Evolutionary conservation across 2,113 vertebrate genomes (phyloP), one percentile per base, ranked within the genome.

Genomic region (Sitta europaea): DNA sequence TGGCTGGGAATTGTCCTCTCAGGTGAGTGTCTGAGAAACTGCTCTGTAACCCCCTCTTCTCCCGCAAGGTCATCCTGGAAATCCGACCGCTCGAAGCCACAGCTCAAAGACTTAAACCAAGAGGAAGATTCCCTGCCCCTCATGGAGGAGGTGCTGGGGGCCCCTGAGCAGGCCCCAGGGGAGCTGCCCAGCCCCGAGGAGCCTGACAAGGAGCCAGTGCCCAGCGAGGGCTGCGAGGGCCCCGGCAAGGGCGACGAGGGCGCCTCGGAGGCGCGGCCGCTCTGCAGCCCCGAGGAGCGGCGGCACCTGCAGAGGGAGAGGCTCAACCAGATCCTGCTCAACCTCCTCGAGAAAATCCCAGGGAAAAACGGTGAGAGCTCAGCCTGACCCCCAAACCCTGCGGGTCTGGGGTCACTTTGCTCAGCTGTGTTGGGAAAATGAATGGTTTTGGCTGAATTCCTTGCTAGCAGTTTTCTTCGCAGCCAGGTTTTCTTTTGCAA

Each of bases 281-380:
- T 96, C 1, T 97, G 97, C 92, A 98, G 66, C 94, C 98, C 96
- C 59, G 99, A 98, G 94, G 98, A 99, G 61, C 97, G 98, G 86
- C 98, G 99, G 91, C 98, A 99, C 48, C 96, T 95, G 6, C 99
- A 99, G 95, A 98, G 99, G 48, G 99, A 99, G n/a, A 97, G 99
- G 20, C 99, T 99, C 38, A 99, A 99, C 97, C 99, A 99, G 94
- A 99, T 99, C 65, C 97, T 99, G 87, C 98, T 99, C 73, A 98
- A 97, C 77, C 98, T 99, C 93, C 98, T 99, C 48, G 99, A 99
- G 94, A 99, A 99, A 97, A 99, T 98, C 82, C 99, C 99, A 95
- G 99, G 98, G 96, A 99, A 99, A 98, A 99, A 99, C 6, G 99
- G 99, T 99, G 97, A 99, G 99, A 77, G 82, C 12, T 19, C 6